Base-by-base conservation (phyloP, 1,140 invertebrate genomes). In the Pseudomyrmex dendroicus region DNA sequence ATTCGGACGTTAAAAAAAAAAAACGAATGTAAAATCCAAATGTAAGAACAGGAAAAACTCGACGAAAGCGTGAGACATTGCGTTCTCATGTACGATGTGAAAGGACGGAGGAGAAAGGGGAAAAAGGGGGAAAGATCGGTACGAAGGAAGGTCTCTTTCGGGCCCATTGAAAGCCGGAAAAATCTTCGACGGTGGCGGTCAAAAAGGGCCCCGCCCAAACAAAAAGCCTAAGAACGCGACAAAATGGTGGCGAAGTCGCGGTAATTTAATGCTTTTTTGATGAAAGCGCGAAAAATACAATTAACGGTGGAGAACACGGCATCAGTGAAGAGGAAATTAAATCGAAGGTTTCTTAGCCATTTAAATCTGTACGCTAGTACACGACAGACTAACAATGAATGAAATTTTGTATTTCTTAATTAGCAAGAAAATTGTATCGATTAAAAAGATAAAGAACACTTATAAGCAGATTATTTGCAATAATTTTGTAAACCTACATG, bases 161-260 rank as follows among this genome's bases (percentile, higher is more conserved):
- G 48, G 17, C n/a, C 46, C 50, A 46, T 67, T 59, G 12, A 72
- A 46, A 10, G 57, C 48, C 48, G 67, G 57, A 84, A 82, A 84
- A 66, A 44, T 73, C 64, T 12, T 17, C 46, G 9, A 20, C 48
- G 15, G 52, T 56, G 46, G 50, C 64, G 46, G 15, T 17, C 35
- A 35, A 35, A 25, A 56, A 59, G 25, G 73, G 59, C 70, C 82
- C 77, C 72, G 82, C 63, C 70, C 56, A 85, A 70, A 64, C n/a
- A 70, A 73, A 62, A 67, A 62, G 64, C 78, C 56, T 13, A 57
- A 22, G 10, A 78, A 66, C 50, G 25, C 54, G 52, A 48, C 17
- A 56, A 78, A 22, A 50, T 70, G 67, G 67, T 70, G 62, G 10
- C 73, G 7, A 48, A 13, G 12, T 46, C 44, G 15, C 13, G n/a